Base-by-base conservation (phyloP, 2,888 invertebrate species). In the Chymomyza fuscimana region DNA sequence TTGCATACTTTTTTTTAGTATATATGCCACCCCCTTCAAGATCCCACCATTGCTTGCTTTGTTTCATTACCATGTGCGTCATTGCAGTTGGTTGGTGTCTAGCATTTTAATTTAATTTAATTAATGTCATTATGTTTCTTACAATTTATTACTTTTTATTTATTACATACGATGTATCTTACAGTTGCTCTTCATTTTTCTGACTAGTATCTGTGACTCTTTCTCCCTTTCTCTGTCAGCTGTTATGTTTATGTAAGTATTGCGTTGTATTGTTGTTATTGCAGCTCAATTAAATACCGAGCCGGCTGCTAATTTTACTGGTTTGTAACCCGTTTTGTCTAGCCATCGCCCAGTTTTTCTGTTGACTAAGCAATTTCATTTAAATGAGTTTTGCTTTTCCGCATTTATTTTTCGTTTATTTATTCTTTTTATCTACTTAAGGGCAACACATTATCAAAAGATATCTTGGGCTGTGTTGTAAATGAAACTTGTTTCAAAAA, bases 401-500 rank as follows among this genome's bases (percentile, higher is more conserved):
- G 22, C 19, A 54, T 54, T 54, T 54, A 32, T 54, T 16, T 54
- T 15, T 54, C 59, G 6, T 19, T 25, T 19, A n/a, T 19, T 25
- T 19, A 12, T 59, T 10, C 25, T 59, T n/a, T 29, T 29, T 59
- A 29, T 25, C 59, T 54, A 54, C 9, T 10, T 16, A 54, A 46
- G 40, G 40, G 40, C 40, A 12, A 12, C 40, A 32, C 32, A 32
- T 32, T 32, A 9, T 32, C 32, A 32, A 32, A 32, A 5, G 32
- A 32, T 32, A 32, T n/a, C 46, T 63, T 15, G 32, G 62, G 51
- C 50, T 69, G 69, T 69, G 69, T 72, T 74, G 76, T 66, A 72
- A 68, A 46, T 46, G 40, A 46, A 46, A 46, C 58, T 56, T 29
- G n/a, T 63, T 68, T 50, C 65, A 32, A 58, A 60, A 72, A 22